Percentiles rank a stretch among this genome's conserved stretches.
Evolutionary conservation across 1,140 invertebrate genomes (phyloP).

Genomic region (Ips nitidus): DNA sequence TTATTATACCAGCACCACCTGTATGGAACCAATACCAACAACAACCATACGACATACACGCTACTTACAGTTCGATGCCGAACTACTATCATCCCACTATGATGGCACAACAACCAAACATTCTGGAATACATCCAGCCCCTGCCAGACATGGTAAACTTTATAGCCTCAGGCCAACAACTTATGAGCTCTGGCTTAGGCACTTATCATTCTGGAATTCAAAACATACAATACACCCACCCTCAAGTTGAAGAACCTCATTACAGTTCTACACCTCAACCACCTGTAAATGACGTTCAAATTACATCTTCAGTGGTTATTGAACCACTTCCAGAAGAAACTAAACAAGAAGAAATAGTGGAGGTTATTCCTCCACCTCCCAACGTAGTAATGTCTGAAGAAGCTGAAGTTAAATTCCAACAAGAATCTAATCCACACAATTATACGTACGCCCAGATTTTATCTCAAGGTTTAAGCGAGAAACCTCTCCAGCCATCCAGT

Average conservation of each 20-base stretch:
- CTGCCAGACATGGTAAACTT: slow-evolving; percentile 57
- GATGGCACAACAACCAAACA: slow-evolving; percentile 26
- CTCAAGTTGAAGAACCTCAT: background rate
- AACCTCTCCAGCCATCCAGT: slow-evolving; percentile 61
- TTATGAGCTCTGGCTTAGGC: slow-evolving; percentile 51
- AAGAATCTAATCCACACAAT: slow-evolving; percentile 23
- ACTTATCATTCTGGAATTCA: slow-evolving; percentile 44
- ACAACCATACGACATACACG: slow-evolving; percentile 11
- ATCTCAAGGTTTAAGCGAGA: slow-evolving; percentile 63
- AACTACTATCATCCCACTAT: slow-evolving; percentile 22
- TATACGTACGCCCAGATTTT: slow-evolving; percentile 72
- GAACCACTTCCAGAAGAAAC: background rate
- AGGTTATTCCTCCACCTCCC: background rate
- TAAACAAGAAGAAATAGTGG: slow-evolving; percentile 2
- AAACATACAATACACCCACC: background rate
- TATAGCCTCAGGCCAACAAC: slow-evolving; percentile 55
- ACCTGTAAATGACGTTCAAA: background rate
- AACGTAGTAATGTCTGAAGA: background rate
- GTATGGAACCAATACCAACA: slow-evolving; percentile 39
- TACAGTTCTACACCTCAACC: background rate
- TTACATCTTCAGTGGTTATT: background rate
- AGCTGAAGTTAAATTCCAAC: background rate
- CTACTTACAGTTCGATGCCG: slow-evolving; percentile 9
- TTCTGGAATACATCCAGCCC: slow-evolving; percentile 53
- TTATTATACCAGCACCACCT: slow-evolving; percentile 20